Conservation (phyloP, 2,888 invertebrate genomes). For the Drosophila pegasa region DNA sequence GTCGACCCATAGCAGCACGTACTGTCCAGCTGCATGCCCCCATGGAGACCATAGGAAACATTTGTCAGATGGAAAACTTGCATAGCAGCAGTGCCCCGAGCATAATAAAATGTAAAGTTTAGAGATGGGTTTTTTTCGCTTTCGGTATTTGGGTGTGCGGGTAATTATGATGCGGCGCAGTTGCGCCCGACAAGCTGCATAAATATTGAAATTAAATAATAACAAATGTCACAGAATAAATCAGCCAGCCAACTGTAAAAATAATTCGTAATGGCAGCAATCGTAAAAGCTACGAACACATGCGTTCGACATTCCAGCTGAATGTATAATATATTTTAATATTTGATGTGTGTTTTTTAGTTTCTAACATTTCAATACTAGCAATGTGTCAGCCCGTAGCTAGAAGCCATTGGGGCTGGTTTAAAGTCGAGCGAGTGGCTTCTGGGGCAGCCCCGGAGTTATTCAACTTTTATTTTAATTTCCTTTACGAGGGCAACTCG, state of each 20-base stretch:
- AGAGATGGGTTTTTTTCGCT: constrained; percentile 1
- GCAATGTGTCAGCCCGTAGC: constrained; percentile 12
- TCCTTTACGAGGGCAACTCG: constrained; percentile 56
- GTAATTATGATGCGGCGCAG: constrained; percentile 71
- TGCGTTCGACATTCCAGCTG: constrained; percentile 48
- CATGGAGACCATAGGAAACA: constrained; percentile 4
- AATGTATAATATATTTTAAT: constrained; percentile 31
- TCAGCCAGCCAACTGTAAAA: constrained; percentile 69
- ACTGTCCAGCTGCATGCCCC: constrained; percentile 19
- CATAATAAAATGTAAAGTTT: constrained; percentile 51
- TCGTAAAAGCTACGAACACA: constrained; percentile 24
- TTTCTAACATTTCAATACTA: background rate
- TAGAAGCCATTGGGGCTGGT: background rate
- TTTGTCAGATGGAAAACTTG: constrained; percentile 8
- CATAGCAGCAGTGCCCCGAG: constrained; percentile 41
- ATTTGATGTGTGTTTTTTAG: constrained; percentile 29
- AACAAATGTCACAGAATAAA: constrained; percentile 64
- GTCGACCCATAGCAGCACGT: constrained; percentile 48
- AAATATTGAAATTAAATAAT: constrained; percentile 77
- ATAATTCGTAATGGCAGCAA: constrained; percentile 63
- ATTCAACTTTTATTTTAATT: constrained; percentile 60
- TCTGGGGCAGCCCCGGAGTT: constrained; percentile 6
- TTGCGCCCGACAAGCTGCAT: constrained; percentile 75
- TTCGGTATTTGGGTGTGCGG: constrained; percentile 18
- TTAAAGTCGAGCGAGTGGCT: constrained; percentile 21